These are phyloP conservation scores for Lepidurus arcticus DNA, from an alignment of 1,140 invertebrate genomes.

Conservation along the genomic window DNA sequence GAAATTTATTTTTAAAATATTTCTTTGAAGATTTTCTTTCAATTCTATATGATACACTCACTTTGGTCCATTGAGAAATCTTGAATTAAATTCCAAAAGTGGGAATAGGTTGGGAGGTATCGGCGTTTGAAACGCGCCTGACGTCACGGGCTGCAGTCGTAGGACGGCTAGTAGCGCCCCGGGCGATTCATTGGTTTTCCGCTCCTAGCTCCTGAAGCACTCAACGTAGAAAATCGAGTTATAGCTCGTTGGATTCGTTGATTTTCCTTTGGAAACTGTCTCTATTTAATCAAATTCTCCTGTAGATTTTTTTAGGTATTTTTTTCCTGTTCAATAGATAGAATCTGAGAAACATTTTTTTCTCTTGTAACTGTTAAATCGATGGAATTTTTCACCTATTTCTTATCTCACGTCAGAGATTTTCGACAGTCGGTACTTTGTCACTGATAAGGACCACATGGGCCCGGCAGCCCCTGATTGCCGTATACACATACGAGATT, in stretches of 20 bases:
- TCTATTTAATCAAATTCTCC: too few relatives aligned
- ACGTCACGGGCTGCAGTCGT: too few relatives aligned
- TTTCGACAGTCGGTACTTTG: conserved; percentile 11
- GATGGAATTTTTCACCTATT: too few relatives aligned
- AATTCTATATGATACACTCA: not conserved
- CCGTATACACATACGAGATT: conserved; percentile 1
- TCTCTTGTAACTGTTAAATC: too few relatives aligned
- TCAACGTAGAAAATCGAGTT: not conserved
- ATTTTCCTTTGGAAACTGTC: too few relatives aligned
- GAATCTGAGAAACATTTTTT: too few relatives aligned
- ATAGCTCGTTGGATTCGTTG: not conserved
- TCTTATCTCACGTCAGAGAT: not conserved
- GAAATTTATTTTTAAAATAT: not conserved
- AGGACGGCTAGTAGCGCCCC: too few relatives aligned
- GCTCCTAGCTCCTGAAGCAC: not conserved
- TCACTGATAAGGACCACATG: conserved; percentile 17
- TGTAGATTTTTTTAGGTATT: too few relatives aligned
- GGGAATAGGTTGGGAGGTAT: not conserved
- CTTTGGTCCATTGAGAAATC: too few relatives aligned
- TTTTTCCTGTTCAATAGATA: too few relatives aligned
- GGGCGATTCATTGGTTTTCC: not conserved
- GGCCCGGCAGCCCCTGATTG: not conserved
- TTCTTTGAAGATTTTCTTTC: not conserved
- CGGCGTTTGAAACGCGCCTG: not conserved
- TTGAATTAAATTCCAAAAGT: too few relatives aligned